Base-by-base conservation (phyloP, 2,888 invertebrate genomes). In the Rhingia campestris region DNA sequence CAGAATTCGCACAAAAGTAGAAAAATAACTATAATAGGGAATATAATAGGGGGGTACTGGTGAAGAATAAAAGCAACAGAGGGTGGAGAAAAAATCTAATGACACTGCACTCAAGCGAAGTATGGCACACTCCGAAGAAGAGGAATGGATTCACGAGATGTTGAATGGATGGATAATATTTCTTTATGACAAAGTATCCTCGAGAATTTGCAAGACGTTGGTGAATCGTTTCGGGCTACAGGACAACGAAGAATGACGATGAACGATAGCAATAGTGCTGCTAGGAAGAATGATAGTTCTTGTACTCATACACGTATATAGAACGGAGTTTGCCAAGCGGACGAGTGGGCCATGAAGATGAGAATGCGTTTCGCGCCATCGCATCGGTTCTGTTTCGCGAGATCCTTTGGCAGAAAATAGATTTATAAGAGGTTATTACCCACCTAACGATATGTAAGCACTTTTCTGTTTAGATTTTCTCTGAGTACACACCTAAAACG, bases 101-200 rank as follows among this genome's bases (percentile, higher is more conserved):
- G 72, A 72, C 72, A 72, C 53, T 63, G 61, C 72, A 53, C 72
- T 58, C 59, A 49, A 59, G 58, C 58, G 32, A 59, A 70, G 70
- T 70, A 59, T 70, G 59, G 59, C 33, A 51, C 37, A 43, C 59
- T 61, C 61, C 72, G 43, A 63, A 72, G 72, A 63, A 63, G 72
- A 72, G 53, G 53, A 72, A 72, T 72, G 61, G 72, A 72, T 72
- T 53, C 72, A 72, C 45, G 61, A 43, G 53, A 72, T 72, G 72
- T 72, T 72, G 72, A 72, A 72, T 72, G 61, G 53, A 61, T 63
- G 72, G 72, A 72, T 70, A 70, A 72, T 72, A 72, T 61, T 72
- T 72, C 72, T 72, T 72, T 72, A 72, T 72, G 72, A 72, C 72
- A 63, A 63, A 72, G 72, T 72, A 72, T 72, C 72, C 53, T 51